A percentile compares a stretch with the other conserved stretches of the same genome.
phyloP scores from a whole-genome alignment of 2,888 invertebrate species.

The Philereme transversata region DNA sequence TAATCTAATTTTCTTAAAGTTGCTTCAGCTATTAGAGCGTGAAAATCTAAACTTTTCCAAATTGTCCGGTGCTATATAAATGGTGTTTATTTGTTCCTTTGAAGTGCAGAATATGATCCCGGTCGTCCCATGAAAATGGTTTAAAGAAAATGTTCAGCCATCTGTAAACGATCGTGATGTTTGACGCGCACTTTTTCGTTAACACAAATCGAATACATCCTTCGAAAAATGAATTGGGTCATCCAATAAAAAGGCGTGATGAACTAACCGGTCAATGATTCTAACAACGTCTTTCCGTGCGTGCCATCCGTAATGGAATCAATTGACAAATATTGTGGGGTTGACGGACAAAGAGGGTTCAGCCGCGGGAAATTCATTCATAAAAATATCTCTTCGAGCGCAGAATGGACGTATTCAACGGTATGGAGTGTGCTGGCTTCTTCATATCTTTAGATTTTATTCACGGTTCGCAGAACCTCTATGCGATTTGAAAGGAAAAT shows the following conservation, averaged over 20 bases:
- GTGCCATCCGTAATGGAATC: conserved; percentile 45
- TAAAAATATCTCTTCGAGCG: conserved; percentile 35
- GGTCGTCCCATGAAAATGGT: too few species aligned
- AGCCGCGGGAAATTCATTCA: conserved; percentile 37
- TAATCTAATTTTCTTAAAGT: too few species aligned
- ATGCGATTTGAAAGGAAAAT: conserved; percentile 22
- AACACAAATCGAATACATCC: conserved; percentile 16
- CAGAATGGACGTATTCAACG: conserved; percentile 24
- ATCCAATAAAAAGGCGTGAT: conserved; percentile 40
- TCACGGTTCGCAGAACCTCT: conserved; percentile 23
- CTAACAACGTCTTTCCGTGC: conserved; percentile 50
- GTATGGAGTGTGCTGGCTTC: conserved; percentile 26
- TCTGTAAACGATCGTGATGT: neutral
- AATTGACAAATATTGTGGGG: conserved; percentile 48
- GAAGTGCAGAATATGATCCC: too few species aligned
- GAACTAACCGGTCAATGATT: conserved; percentile 43
- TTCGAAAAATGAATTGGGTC: conserved; percentile 36
- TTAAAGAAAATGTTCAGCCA: neutral
- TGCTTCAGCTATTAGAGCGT: too few species aligned
- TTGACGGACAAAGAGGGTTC: conserved; percentile 37
- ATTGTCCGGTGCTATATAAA: too few species aligned
- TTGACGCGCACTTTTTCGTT: neutral
- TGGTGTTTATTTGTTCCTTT: too few species aligned
- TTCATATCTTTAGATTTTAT: conserved; percentile 26
- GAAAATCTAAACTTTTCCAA: too few species aligned